Evolutionary conservation across 2,888 invertebrate genomes (phyloP), one percentile per base, ranked within the genome.

Genomic region (Rugalucina vietnamica): DNA sequence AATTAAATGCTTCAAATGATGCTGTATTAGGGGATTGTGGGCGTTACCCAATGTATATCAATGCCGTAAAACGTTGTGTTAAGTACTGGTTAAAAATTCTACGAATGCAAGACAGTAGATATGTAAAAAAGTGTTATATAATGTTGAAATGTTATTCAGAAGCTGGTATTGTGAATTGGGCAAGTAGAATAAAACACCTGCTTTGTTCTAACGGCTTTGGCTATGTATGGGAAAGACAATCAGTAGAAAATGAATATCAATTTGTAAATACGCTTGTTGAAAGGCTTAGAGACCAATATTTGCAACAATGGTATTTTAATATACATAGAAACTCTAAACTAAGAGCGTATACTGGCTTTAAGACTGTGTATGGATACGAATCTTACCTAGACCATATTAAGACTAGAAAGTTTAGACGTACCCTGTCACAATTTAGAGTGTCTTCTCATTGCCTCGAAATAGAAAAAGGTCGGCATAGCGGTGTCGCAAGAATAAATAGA

Each of bases 61-160:
- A 54, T 29, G 18, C 29, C 21, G 21, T 32, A 1, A 29, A 27
- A 21, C 54, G 65, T n/a, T 2, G 34, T 39, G 14, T 79, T 1
- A 57, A 32, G 14, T 79, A 73, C 27, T 73, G 79, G 79, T 24
- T 79, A n/a, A 79, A 73, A 37, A 21, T 79, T 12, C 32, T 54
- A 43, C 29, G 10, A 37, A 60, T 72, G 65, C 12, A 18, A 36
- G 34, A n/a, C 29, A 18, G 73, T 60, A 12, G 73, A 14, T 39
- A 54, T 21, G 71, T 54, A 5, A 54, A 49, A 39, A 60, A 36
- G 10, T 73, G 57, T 50, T 71, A 71, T 36, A 50, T 50, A 29
- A 71, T 49, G 50, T 39, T 77, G 36, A 29, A 1, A 10, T 76
- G 29, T 70, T 70, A 37, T 39, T 34, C 32, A 34, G 8, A 70